These are phyloP conservation scores for Mesochorus sp. DNA, from an alignment of 2,888 invertebrate genomes.

Conservation along the genomic window DNA sequence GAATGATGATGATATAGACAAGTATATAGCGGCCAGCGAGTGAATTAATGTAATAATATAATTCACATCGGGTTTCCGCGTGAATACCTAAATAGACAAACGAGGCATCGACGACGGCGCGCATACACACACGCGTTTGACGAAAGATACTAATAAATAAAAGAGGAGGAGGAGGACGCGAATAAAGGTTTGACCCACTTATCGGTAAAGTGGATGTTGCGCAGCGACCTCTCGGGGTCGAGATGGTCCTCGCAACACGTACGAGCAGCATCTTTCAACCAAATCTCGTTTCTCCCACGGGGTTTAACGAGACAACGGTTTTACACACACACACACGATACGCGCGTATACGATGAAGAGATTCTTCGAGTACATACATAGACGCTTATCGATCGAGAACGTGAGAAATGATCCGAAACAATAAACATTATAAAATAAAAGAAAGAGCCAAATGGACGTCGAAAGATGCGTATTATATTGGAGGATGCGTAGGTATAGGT, in stretches of 20 bases:
- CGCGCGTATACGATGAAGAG: too few relatives aligned
- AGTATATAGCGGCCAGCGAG: neutral
- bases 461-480: neutral
- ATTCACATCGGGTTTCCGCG: too few relatives aligned
- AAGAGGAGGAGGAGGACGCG: constrained; percentile 33
- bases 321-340: too few relatives aligned
- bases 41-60: too few relatives aligned
- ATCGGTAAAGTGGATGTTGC: constrained; percentile 35
- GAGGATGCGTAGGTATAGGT: neutral
- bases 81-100: neutral
- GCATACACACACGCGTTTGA: too few relatives aligned
- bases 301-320: too few relatives aligned
- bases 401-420: too few relatives aligned
- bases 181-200: constrained; percentile 60
- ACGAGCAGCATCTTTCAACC: constrained; percentile 27
- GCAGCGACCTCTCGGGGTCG: constrained; percentile 56
- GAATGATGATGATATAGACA: neutral
- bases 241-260: constrained; percentile 37
- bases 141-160: constrained; percentile 29
- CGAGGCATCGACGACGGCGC: neutral
- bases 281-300: constrained; percentile 46
- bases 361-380: too few relatives aligned
- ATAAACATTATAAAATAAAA: too few relatives aligned
- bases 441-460: too few relatives aligned
- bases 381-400: too few relatives aligned